phyloP scores from a whole-genome alignment of 2,113 vertebrate genomes.

The Charina bottae region DNA sequence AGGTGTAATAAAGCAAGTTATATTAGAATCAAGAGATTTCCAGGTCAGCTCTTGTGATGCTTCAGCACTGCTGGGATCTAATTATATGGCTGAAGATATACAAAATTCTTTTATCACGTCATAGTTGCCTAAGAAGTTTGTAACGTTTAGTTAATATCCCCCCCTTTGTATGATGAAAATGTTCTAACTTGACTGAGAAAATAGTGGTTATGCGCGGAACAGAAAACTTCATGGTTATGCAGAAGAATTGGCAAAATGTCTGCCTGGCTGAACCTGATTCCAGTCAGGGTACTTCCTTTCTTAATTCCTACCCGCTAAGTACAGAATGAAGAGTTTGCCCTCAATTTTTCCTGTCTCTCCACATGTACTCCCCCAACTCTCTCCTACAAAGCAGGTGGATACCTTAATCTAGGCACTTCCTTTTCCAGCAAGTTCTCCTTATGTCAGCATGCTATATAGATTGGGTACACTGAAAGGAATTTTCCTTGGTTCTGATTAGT shows the following conservation, averaged over 20 bases:
- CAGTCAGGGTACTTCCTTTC: not conserved
- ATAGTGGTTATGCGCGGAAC: not conserved
- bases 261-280: not conserved
- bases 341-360: not conserved
- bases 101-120: not conserved
- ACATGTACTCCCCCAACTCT: not conserved
- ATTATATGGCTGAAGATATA: not conserved
- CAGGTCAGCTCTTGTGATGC: conserved; percentile 29
- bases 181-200: fast-evolving
- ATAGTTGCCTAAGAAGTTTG: fast-evolving
- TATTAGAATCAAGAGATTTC: conserved; percentile 20
- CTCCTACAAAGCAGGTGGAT: not conserved
- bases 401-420: not conserved
- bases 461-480: not conserved
- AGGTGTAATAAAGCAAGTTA: conserved; percentile 3
- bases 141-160: not conserved
- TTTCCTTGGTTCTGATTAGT: fast-evolving
- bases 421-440: conserved; percentile 4
- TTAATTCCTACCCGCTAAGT: not conserved
- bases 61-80: not conserved
- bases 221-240: not conserved
- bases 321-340: not conserved
- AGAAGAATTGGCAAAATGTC: not conserved
- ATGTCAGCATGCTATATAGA: not conserved
- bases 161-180: not conserved